These are phyloP conservation scores for Jaculus jaculus DNA, from an alignment of 2,113 vertebrate species.

Conservation along the genomic window DNA sequence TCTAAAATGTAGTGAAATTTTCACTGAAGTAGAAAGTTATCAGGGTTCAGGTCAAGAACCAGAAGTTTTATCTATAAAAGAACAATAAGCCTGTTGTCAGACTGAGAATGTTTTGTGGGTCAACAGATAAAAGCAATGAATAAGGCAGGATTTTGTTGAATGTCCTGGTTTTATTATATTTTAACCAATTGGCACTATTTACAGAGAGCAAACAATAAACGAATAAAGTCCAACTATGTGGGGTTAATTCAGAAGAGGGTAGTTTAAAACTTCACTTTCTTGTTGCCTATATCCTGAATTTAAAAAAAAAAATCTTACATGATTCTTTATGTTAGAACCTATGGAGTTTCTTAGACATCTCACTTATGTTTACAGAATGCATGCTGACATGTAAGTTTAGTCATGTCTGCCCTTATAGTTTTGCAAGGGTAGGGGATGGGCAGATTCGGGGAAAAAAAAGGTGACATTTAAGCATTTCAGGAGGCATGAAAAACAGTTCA, in stretches of 20 bases:
- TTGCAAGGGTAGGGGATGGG: neutral
- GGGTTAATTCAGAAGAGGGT: constrained; percentile 1
- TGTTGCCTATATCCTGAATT: fast-evolving
- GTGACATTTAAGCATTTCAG: constrained; percentile 8
- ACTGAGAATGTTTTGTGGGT: constrained; percentile 3
- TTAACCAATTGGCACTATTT: neutral
- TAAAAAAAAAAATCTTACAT: neutral
- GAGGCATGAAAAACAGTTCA: neutral
- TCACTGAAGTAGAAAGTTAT: constrained; percentile 38
- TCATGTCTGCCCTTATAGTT: neutral
- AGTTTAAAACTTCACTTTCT: constrained; percentile 9
- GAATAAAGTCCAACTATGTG: neutral
- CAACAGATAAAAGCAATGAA: neutral
- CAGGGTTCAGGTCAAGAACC: constrained; percentile 39
- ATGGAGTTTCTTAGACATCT: neutral
- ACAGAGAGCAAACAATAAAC: constrained; percentile 23
- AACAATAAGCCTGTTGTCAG: neutral
- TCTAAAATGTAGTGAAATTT: constrained; percentile 24
- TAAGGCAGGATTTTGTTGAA: constrained; percentile 16
- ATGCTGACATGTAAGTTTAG: neutral
- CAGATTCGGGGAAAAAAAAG: neutral
- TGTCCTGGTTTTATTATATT: constrained; percentile 46
- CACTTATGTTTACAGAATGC: constrained; percentile 24
- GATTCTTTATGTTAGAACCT: constrained; percentile 36
- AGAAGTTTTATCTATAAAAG: constrained; percentile 18